phyloP scores from a whole-genome alignment of 2,888 invertebrate genomes.

The Eledone cirrhosa region DNA sequence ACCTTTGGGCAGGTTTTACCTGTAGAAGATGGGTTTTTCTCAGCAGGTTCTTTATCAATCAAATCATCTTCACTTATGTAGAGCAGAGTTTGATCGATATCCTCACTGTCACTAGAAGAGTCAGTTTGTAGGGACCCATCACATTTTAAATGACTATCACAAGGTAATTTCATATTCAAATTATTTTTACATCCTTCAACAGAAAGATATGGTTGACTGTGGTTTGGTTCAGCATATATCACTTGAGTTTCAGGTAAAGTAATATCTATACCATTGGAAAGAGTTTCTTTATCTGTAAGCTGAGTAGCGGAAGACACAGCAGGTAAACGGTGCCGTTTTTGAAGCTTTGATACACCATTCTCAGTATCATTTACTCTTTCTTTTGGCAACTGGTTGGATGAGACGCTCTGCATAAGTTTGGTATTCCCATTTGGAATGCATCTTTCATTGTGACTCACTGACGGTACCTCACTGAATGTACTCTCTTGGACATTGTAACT shows the following conservation, averaged over 20 bases:
- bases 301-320: constrained; percentile 14
- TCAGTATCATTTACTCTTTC: no score
- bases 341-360: no score
- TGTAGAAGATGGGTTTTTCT: no score
- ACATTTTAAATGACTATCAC: not conserved
- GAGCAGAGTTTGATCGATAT: no score
- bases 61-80: no score
- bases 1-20: no score
- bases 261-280: not conserved
- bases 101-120: no score
- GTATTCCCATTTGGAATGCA: constrained; percentile 14
- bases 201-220: not conserved
- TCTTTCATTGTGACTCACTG: not conserved
- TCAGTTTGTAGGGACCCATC: no score
- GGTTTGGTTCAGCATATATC: constrained; percentile 21
- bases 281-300: not conserved
- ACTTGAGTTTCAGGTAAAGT: constrained; percentile 3
- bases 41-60: no score
- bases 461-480: constrained; percentile 3
- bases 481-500: constrained; percentile 10
- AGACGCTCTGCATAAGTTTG: not conserved
- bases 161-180: not conserved
- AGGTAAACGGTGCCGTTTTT: constrained; percentile 16
- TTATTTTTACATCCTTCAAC: not conserved
- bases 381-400: not conserved